A percentile compares a stretch with the other conserved stretches of the same genome.
phyloP scores from a whole-genome alignment of 2,888 invertebrate genomes.

The Diadegma fenestrale region DNA sequence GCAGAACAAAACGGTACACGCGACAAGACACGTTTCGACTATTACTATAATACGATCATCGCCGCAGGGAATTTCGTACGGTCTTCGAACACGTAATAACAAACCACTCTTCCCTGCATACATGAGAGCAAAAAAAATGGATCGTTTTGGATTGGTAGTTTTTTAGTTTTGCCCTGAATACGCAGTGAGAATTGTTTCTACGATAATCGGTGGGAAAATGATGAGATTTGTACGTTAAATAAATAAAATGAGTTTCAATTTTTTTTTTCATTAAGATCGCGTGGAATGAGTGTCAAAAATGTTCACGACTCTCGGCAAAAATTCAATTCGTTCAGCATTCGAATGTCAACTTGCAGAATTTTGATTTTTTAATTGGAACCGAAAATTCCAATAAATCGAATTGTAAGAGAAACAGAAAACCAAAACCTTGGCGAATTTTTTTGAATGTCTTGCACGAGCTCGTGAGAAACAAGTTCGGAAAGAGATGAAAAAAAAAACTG shows the following conservation, averaged over 20 bases:
- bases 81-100: conserved; percentile 47
- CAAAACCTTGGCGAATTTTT: not conserved
- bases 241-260: not conserved
- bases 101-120: conserved; percentile 7
- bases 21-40: conserved; percentile 36
- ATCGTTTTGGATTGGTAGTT: conserved; percentile 17
- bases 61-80: conserved; percentile 24
- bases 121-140: not conserved
- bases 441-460: not conserved
- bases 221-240: not conserved
- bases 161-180: not conserved
- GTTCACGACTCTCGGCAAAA: not conserved
- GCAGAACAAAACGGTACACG: conserved; percentile 73
- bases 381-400: not conserved
- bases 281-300: not conserved
- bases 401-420: not conserved
- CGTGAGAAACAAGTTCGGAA: not conserved
- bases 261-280: too few species aligned
- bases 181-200: not conserved
- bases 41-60: conserved; percentile 45
- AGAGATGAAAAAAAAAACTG: not conserved
- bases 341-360: not conserved
- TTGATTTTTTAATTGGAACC: not conserved
- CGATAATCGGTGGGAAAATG: not conserved
- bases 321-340: not conserved